A percentile compares a stretch with the other conserved stretches of the same genome.
phyloP scores from a whole-genome alignment of 2,888 invertebrate species.

The Nezara viridula region DNA sequence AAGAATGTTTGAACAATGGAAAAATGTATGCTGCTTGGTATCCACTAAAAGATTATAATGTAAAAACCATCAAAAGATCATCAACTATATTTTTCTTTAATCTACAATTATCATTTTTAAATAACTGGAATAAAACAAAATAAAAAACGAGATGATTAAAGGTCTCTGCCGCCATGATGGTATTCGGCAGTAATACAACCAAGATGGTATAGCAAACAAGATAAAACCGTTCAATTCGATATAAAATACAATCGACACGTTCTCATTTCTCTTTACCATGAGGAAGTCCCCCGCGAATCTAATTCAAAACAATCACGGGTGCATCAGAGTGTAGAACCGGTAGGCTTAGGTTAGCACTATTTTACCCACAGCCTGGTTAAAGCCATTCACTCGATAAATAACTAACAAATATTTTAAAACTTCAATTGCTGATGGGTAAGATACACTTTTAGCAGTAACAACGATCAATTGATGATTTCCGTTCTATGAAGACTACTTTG shows the following conservation, averaged over 20 bases:
- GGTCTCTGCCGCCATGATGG: too few relatives aligned
- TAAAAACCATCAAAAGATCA: too few relatives aligned
- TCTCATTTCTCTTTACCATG: neutral
- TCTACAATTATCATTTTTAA: too few relatives aligned
- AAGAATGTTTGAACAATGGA: too few relatives aligned
- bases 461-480: neutral
- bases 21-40: too few relatives aligned
- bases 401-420: neutral
- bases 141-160: too few relatives aligned
- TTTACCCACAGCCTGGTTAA: neutral
- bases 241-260: neutral
- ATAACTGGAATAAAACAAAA: too few relatives aligned
- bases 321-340: slow-evolving; percentile 50
- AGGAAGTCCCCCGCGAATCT: slow-evolving; percentile 21
- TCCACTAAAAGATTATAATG: too few relatives aligned
- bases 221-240: neutral
- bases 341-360: neutral
- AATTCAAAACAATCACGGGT: slow-evolving; percentile 35
- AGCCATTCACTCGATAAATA: neutral
- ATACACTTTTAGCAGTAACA: neutral
- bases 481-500: neutral
- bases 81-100: too few relatives aligned
- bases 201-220: too few relatives aligned
- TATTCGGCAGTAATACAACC: too few relatives aligned
- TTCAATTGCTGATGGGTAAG: neutral